phyloP scores from a whole-genome alignment of 2,797 vertebrate genomes.

The Notolepis coatsorum region DNA sequence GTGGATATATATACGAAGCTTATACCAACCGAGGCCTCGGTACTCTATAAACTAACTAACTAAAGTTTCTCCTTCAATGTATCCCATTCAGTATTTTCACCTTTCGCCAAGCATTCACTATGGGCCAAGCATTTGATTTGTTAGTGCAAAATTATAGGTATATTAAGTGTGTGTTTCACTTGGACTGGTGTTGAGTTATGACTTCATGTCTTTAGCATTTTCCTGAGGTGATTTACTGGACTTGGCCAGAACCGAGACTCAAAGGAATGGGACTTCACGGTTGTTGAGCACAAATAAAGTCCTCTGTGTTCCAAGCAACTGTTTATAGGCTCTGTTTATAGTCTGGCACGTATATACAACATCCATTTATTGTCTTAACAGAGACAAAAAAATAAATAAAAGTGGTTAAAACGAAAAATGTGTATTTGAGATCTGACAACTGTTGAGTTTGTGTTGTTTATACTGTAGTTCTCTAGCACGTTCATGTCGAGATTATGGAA shows the following conservation, averaged over 20 bases:
- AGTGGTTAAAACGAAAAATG: too few species aligned
- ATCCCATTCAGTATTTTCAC: not conserved
- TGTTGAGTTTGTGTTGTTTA: conserved; percentile 46
- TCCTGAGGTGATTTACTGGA: conserved; percentile 42
- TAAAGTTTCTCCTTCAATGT: conserved; percentile 14
- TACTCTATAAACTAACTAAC: not conserved
- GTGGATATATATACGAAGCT: conserved; percentile 45
- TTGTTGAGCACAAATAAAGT: conserved; percentile 36
- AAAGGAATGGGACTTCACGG: conserved; percentile 17
- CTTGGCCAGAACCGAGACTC: conserved; percentile 25
- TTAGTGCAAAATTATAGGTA: conserved; percentile 21
- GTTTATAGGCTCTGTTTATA: conserved; percentile 48
- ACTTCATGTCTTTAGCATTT: conserved; percentile 58
- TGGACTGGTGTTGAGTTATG: conserved; percentile 48
- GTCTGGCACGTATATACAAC: conserved; percentile 34
- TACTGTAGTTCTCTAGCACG: conserved; percentile 10
- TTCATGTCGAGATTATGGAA: conserved; percentile 22
- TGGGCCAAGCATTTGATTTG: conserved; percentile 30
- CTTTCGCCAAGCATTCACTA: conserved; percentile 32
- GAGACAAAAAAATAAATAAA: too few species aligned
- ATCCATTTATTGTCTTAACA: conserved; percentile 32
- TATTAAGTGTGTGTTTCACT: conserved; percentile 49
- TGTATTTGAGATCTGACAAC: conserved; percentile 47
- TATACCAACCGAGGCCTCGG: not conserved
- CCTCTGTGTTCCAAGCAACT: conserved; percentile 41